These are phyloP conservation scores for Eulemur albifrons DNA, from an alignment of 2,797 vertebrate species.

Conservation along the genomic window DNA sequence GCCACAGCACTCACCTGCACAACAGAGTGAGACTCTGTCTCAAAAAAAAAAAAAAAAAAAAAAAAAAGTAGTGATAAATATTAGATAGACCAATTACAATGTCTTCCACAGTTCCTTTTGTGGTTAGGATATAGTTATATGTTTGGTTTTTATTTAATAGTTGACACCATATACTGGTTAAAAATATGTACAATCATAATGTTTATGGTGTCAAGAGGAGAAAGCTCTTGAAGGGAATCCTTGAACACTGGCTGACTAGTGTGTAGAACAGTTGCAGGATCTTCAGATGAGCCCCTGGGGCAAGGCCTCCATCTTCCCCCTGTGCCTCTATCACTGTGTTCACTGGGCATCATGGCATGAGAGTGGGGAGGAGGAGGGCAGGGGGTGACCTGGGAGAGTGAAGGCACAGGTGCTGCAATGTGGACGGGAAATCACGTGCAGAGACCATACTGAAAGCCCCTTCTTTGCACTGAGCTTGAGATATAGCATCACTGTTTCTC, in stretches of 20 bases:
- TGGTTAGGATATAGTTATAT: neutral
- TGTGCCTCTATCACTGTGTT: accelerated
- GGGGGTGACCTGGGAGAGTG: accelerated
- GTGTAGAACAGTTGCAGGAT: too few species aligned
- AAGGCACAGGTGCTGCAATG: neutral
- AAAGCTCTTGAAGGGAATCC: neutral
- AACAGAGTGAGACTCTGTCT: too few species aligned
- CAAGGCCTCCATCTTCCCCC: accelerated
- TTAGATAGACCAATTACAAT: neutral
- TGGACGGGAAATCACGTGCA: accelerated
- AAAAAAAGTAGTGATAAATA: neutral
- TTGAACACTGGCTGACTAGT: accelerated
- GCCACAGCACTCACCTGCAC: too few species aligned
- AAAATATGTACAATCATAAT: neutral
- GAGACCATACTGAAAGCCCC: neutral
- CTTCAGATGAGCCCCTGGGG: neutral
- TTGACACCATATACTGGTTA: neutral
- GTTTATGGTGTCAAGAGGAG: too few species aligned
- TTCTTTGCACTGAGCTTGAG: neutral
- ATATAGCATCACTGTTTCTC: accelerated
- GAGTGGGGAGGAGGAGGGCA: neutral
- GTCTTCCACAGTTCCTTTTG: neutral
- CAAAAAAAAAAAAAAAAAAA: too few species aligned
- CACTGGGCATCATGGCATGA: too few species aligned
- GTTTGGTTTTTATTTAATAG: neutral